Evolutionary conservation across 2,888 invertebrate species (phyloP).

Genomic region (Rhamnusium bicolor): DNA sequence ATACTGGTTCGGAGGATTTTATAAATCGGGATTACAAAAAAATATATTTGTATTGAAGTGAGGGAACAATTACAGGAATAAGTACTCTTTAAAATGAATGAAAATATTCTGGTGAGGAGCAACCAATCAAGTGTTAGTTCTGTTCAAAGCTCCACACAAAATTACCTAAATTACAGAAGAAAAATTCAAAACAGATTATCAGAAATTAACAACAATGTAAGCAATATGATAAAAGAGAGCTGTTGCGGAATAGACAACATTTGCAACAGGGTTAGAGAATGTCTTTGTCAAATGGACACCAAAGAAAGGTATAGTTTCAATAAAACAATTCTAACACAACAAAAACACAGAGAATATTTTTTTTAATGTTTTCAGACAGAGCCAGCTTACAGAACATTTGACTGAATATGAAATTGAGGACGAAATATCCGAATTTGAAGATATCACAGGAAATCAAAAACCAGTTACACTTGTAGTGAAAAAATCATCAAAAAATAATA

Average conservation of each 20-base stretch:
- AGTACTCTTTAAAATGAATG: background rate
- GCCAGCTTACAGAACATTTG: background rate
- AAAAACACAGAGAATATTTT: too few relatives aligned
- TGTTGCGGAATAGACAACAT: conserved; percentile 57
- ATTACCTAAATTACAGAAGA: conserved; percentile 48
- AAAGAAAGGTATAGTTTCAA: background rate
- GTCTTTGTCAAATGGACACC: conserved; percentile 21
- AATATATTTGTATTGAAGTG: background rate
- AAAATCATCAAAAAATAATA: background rate
- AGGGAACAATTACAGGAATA: background rate
- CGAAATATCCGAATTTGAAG: background rate
- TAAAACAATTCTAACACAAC: background rate
- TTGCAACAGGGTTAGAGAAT: conserved; percentile 57
- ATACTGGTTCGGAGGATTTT: background rate
- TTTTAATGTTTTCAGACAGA: background rate
- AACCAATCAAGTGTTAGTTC: background rate
- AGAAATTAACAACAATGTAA: conserved; percentile 56
- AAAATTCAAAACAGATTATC: conserved; percentile 52
- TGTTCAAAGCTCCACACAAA: conserved; percentile 23
- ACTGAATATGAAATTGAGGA: background rate
- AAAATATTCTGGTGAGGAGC: background rate
- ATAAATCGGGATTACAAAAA: background rate
- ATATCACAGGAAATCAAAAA: background rate
- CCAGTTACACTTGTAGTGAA: background rate
- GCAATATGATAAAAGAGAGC: conserved; percentile 54